Evolutionary conservation across 2,113 vertebrate genomes (phyloP).

Genomic region (Sander lucioperca): DNA sequence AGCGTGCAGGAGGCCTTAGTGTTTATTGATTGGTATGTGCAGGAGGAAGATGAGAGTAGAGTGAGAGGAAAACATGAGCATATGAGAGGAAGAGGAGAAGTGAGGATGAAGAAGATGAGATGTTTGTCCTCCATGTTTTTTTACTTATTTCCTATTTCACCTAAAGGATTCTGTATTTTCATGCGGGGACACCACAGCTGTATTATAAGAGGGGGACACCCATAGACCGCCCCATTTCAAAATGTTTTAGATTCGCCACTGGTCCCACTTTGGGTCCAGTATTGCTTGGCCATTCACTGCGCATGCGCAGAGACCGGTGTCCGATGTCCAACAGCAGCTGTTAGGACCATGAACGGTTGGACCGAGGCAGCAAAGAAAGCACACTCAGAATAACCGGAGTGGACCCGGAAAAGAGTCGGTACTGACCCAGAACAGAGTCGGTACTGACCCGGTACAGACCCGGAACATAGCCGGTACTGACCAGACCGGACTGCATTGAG

Average conservation of each 20-base stretch:
- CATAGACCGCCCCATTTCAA: too few species aligned
- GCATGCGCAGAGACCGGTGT: conserved; percentile 69
- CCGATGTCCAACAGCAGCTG: conserved; percentile 77
- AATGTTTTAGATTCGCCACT: background rate
- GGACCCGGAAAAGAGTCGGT: background rate
- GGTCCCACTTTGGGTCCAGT: conserved; percentile 39
- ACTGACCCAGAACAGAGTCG: background rate
- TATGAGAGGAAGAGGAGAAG: too few species aligned
- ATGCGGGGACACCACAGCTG: too few species aligned
- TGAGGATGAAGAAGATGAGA: too few species aligned
- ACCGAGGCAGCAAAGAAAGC: conserved; percentile 14
- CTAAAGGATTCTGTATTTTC: too few species aligned
- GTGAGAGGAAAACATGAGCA: too few species aligned
- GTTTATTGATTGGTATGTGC: too few species aligned
- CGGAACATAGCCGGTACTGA: background rate
- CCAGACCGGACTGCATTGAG: background rate
- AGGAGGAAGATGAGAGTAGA: too few species aligned
- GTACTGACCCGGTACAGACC: background rate
- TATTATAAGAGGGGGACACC: too few species aligned
- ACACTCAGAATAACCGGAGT: conserved; percentile 36
- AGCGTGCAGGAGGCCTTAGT: too few species aligned
- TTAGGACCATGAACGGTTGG: conserved; percentile 44
- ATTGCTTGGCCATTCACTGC: conserved; percentile 32
- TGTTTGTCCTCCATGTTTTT: too few species aligned
- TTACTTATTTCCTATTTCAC: too few species aligned